Percentiles rank a stretch among this genome's conserved stretches.
Evolutionary conservation across 2,888 invertebrate genomes (phyloP).

Genomic region (Digitonthophagus gazella): DNA sequence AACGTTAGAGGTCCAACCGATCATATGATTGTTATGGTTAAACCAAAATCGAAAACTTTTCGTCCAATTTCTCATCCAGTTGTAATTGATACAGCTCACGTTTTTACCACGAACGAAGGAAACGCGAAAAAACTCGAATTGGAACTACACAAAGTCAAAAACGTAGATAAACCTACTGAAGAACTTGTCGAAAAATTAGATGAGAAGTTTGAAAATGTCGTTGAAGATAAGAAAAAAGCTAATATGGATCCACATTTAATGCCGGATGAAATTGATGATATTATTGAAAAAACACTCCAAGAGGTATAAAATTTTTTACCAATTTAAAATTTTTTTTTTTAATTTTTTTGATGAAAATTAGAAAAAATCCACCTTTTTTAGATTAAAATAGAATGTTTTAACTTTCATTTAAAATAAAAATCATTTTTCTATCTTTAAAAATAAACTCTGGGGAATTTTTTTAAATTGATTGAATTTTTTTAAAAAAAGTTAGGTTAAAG

Average conservation of each 20-base stretch:
- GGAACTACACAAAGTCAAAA: constrained; percentile 32
- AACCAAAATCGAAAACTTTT: constrained; percentile 28
- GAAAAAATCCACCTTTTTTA: no score
- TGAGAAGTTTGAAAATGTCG: constrained; percentile 33
- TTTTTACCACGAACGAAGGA: constrained; percentile 33
- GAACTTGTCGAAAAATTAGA: constrained; percentile 31
- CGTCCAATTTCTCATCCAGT: constrained; percentile 24
- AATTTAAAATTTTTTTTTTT: no score
- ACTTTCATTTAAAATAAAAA: no score
- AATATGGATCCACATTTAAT: constrained; percentile 26
- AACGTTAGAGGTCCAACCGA: constrained; percentile 32
- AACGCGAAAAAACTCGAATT: constrained; percentile 24
- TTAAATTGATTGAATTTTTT: no score
- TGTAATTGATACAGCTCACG: constrained; percentile 36
- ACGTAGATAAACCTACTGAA: constrained; percentile 25
- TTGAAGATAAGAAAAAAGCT: constrained; percentile 32
- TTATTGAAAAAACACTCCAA: constrained; percentile 31
- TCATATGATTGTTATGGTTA: constrained; percentile 34
- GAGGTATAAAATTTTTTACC: no score
- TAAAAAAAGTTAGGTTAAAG: no score
- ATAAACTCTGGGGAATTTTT: no score
- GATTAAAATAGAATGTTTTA: no score
- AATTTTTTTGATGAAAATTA: background rate
- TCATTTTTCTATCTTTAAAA: no score
- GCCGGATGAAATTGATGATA: constrained; percentile 34